Evolutionary conservation across 2,113 vertebrate species (phyloP), one percentile per base, ranked within the genome.

Genomic region (Rousettus leschenaultii): DNA sequence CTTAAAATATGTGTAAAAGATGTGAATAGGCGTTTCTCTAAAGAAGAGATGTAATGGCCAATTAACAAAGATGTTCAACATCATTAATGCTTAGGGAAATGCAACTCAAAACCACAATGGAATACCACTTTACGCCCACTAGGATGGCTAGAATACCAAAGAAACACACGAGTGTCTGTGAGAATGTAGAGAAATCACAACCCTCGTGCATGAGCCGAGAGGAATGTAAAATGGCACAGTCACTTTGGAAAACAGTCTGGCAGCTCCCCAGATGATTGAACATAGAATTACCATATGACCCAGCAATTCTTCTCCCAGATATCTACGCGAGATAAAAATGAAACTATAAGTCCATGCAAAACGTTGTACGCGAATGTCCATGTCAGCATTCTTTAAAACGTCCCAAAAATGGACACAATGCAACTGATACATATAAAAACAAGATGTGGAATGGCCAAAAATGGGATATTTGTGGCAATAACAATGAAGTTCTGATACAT

Each of bases 121-220:
- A 28, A 82, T 71, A 26, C 3, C 7, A 48, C 35, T 65, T 75
- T 33, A 48, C 0, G 13, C 74, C 59, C 66, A 51, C 43, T 43
- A 33, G 61, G 59, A 71, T 51, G 18, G 38, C 80, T 57, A 12
- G 48, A 43, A 40, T 43, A 75, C 48, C 35, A 35, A 74, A 80
- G 51, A 65, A 57, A 80, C 14, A 2, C 22, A 24, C 57, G 53
- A 75, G 28, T 4, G n/a, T 38, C 22, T 40, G 30, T 30, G 26
- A 91, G 28, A 38, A 65, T 2, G 26, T 0, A 0, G 74, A 86
- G 43, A 80, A 40, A 59, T 1, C 35, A 4, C 3, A 35, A 70
- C 22, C n/a, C 35, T n/a, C n/a, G 2, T 7, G 11, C 18, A 24
- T 0, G 33, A 2, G 10, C 45, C 38, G 24, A n/a, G 1, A 53